Base-by-base conservation (phyloP, 2,797 vertebrate species). In the Mastacembelus armatus region DNA sequence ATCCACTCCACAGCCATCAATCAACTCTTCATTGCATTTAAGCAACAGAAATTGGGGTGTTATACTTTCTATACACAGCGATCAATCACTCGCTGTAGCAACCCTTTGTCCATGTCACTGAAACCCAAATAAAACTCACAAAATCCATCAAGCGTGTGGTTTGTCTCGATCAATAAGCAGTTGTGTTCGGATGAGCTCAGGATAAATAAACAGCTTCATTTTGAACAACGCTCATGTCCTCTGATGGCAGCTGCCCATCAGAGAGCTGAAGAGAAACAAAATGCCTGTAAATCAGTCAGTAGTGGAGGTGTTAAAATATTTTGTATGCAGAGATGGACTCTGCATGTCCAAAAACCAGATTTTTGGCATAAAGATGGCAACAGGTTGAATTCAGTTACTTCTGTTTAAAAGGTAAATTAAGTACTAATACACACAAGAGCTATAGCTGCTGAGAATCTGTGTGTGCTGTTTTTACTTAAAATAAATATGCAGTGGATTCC, bases 1-100 rank as follows among this genome's bases (percentile, higher is more conserved):
- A 87, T 80, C 62, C 71, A 81, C 84, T 78, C 65, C 49, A 42
- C 60, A 43, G 63, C 61, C 77, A 78, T 83, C 76, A 47, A 74
- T 85, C 66, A 58, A 71, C 60, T 77, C 43, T 16, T 22, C n/a
- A 76, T 71, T 36, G 48, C 19, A 52, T 84, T 71, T 50, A 42
- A 68, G 72, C 38, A 63, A 51, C 77, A 59, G 71, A 71, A 76
- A 70, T 65, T n/a, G 33, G 35, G 55, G 55, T 65, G 67, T 38
- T 42, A n/a, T n/a, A 60, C 65, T 62, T 26, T 48, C 59, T 15
- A 5, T 35, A 18, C 51, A 8, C n/a, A 1, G 59, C 56, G 70
- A 85, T 89, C 84, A 74, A 85, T 90, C 81, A 71, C 18, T 38
- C 24, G 24, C 61, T 3, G 1, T 66, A 65, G 56, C 54, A 36